Evolutionary conservation across 2,888 invertebrate genomes (phyloP).

Genomic region (Heliconius charithonia): DNA sequence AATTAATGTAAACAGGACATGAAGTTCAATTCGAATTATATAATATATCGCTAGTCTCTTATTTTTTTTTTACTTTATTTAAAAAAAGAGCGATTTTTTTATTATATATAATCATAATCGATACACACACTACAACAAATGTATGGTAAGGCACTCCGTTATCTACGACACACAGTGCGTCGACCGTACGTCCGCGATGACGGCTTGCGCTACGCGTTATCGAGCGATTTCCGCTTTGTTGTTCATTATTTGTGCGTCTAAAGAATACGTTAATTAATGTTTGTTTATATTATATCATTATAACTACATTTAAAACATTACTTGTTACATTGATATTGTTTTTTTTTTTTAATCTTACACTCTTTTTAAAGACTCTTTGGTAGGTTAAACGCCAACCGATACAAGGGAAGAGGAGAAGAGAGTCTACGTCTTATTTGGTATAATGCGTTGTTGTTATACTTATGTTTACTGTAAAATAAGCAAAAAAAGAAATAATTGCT

Average conservation of each 20-base stretch:
- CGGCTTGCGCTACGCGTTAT: slow-evolving; percentile 27
- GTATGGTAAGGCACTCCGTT: slow-evolving; percentile 11
- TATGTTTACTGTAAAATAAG: slow-evolving; percentile 9
- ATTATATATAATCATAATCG: neutral
- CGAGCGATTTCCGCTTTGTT: slow-evolving; percentile 28
- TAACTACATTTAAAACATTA: neutral
- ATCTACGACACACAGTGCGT: slow-evolving; percentile 25
- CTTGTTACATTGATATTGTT: too few species aligned
- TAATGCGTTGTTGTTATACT: neutral
- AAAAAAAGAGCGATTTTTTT: too few species aligned
- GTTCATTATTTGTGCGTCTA: slow-evolving; percentile 5
- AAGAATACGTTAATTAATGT: neutral
- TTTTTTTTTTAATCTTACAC: too few species aligned
- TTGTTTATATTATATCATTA: neutral
- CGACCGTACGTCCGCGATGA: slow-evolving; percentile 17
- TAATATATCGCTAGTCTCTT: too few species aligned
- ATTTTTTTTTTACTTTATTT: too few species aligned
- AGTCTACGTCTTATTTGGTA: neutral
- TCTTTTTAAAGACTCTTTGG: too few species aligned
- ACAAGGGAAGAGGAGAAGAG: neutral
- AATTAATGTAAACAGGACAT: too few species aligned
- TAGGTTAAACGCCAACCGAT: too few species aligned
- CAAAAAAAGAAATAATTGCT: slow-evolving; percentile 17
- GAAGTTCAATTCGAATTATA: too few species aligned
- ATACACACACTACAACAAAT: neutral